Percentiles rank a stretch among this genome's conserved stretches.
phyloP scores from a whole-genome alignment of 2,888 invertebrate species.

The Acronicta aceris region DNA sequence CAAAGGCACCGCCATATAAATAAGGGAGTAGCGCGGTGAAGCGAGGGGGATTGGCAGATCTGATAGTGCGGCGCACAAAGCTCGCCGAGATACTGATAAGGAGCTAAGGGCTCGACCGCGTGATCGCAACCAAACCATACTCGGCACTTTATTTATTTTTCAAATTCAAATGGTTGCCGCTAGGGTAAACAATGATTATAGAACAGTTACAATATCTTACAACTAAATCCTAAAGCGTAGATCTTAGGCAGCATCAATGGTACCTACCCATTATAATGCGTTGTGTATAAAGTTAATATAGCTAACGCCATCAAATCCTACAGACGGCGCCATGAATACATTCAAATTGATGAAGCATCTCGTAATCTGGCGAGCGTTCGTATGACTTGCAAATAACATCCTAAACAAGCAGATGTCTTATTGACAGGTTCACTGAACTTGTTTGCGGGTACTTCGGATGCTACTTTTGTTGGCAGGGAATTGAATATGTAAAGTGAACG shows the following conservation, averaged over 20 bases:
- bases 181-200: slow-evolving; percentile 19
- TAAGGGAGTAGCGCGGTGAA: slow-evolving; percentile 70
- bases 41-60: slow-evolving; percentile 74
- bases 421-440: slow-evolving; percentile 78
- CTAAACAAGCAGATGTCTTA: slow-evolving; percentile 79
- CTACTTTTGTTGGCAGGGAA: slow-evolving; percentile 64
- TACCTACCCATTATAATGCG: slow-evolving; percentile 11
- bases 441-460: slow-evolving; percentile 60
- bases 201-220: slow-evolving; percentile 22
- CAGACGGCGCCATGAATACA: slow-evolving; percentile 57
- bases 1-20: slow-evolving; percentile 84
- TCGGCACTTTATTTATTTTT: slow-evolving; percentile 68
- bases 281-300: slow-evolving; percentile 30
- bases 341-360: slow-evolving; percentile 59
- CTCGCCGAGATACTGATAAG: slow-evolving; percentile 78
- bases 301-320: slow-evolving; percentile 31
- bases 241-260: slow-evolving; percentile 19
- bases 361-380: slow-evolving; percentile 56
- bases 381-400: slow-evolving; percentile 79
- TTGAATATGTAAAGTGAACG: slow-evolving; percentile 73
- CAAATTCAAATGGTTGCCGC: slow-evolving; percentile 52
- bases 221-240: slow-evolving; percentile 29
- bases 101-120: slow-evolving; percentile 64
- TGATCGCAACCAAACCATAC: slow-evolving; percentile 72
- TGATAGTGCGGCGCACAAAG: slow-evolving; percentile 79